phyloP scores from a whole-genome alignment of 2,797 vertebrate species.

The Geotrypetes seraphini region DNA sequence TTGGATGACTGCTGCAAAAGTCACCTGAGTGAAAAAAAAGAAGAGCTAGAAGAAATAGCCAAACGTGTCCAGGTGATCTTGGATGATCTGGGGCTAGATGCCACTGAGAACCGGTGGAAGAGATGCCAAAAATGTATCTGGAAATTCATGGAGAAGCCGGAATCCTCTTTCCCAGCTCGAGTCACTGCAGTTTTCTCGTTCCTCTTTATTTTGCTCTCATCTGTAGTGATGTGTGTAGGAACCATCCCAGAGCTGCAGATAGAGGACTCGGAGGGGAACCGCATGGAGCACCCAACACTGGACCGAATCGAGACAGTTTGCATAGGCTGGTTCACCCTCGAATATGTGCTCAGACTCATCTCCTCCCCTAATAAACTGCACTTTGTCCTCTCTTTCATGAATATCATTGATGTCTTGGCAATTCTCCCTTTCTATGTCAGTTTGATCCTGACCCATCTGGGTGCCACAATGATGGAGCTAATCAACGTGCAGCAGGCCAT shows the following conservation, averaged over 20 bases:
- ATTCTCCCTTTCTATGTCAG: conserved; percentile 92
- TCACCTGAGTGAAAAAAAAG: conserved; percentile 81
- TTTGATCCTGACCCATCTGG: conserved; percentile 77
- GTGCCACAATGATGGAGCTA: conserved; percentile 84
- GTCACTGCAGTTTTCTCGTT: conserved; percentile 83
- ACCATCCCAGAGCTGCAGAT: conserved; percentile 91
- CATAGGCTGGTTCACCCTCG: conserved; percentile 88
- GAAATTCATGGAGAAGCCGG: conserved; percentile 93
- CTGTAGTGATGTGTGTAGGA: conserved; percentile 87
- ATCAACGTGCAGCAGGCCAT: conserved; percentile 88
- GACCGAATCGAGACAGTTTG: conserved; percentile 87
- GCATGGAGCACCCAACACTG: conserved; percentile 77
- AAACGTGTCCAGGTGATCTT: conserved; percentile 80
- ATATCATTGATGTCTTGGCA: conserved; percentile 84
- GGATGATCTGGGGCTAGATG: conserved; percentile 79
- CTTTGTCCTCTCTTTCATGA: conserved; percentile 87
- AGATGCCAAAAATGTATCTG: conserved; percentile 78
- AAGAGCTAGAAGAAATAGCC: conserved; percentile 86
- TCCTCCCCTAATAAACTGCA: conserved; percentile 81
- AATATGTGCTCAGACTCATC: conserved; percentile 79
- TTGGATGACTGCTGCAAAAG: conserved; percentile 90
- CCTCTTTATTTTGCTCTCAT: conserved; percentile 79
- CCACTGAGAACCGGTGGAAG: conserved; percentile 60
- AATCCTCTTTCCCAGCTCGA: conserved; percentile 76
- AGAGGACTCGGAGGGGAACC: conserved; percentile 68